Percentiles rank a stretch among this genome's conserved stretches.
Conservation (phyloP, 2,113 vertebrate species). For the Ammodytes dubius region DNA sequence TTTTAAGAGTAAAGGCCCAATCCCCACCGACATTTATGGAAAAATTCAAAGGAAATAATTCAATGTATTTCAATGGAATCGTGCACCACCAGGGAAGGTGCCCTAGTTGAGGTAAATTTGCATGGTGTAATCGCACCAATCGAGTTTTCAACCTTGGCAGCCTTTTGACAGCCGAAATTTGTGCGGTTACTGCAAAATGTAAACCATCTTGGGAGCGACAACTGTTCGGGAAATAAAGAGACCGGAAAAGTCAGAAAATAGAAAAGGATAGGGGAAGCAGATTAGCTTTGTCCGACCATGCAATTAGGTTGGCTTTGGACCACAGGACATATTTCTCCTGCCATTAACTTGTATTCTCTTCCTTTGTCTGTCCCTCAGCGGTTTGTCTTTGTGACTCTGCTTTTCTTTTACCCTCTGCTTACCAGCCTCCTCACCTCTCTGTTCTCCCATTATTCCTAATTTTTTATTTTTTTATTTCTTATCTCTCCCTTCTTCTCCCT, state of each 20-base stretch:
- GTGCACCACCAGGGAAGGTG: not conserved
- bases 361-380: not conserved
- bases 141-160: no score
- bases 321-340: not conserved
- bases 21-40: no score
- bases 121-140: not conserved
- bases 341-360: not conserved
- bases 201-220: not conserved
- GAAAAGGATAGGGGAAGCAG: not conserved
- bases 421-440: not conserved
- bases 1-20: not conserved
- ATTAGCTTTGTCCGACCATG: not conserved
- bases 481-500: not conserved
- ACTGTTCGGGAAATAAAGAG: not conserved
- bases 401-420: not conserved
- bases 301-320: constrained; percentile 23
- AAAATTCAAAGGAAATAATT: not conserved
- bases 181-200: not conserved
- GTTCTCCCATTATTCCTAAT: not conserved
- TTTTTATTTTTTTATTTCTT: not conserved
- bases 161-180: not conserved
- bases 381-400: not conserved
- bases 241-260: not conserved
- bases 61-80: not conserved
- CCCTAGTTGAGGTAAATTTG: not conserved